Evolutionary conservation across 2,888 invertebrate genomes (phyloP).

Genomic region (Choristoneura rosaceana): DNA sequence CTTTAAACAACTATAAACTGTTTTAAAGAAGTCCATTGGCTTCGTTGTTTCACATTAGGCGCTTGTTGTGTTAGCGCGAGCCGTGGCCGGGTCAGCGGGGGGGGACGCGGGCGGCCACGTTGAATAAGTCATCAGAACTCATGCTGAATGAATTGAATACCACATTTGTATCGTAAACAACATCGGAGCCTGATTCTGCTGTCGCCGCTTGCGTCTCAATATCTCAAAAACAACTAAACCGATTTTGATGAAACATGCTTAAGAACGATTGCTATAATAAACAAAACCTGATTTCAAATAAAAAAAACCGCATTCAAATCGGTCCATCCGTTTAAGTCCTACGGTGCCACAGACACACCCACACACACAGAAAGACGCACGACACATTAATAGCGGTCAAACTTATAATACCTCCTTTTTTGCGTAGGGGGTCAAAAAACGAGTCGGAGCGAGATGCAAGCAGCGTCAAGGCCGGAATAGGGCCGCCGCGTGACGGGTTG

Average conservation of each 20-base stretch:
- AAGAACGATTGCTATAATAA: too few species aligned
- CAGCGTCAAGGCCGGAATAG: not conserved
- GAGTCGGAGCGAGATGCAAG: not conserved
- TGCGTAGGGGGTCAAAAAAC: not conserved
- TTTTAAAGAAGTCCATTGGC: constrained; percentile 6
- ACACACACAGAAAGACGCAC: too few species aligned
- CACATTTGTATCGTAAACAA: constrained; percentile 12
- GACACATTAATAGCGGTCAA: too few species aligned
- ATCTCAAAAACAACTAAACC: too few species aligned
- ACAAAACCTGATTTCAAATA: too few species aligned
- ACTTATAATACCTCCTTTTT: too few species aligned
- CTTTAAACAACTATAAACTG: not conserved
- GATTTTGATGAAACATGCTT: too few species aligned
- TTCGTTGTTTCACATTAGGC: not conserved
- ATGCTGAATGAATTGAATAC: constrained; percentile 4
- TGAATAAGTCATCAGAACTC: constrained; percentile 10
- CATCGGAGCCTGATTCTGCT: not conserved
- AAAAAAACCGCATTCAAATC: too few species aligned
- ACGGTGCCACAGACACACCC: too few species aligned
- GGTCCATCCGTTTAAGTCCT: too few species aligned
- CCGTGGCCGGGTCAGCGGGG: too few species aligned
- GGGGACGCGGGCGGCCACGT: not conserved
- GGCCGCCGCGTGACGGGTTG: constrained; percentile 2
- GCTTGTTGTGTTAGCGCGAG: constrained; percentile 1
- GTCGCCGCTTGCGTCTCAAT: not conserved